These are phyloP conservation scores for Neoaliturus tenellus DNA, from an alignment of 2,888 invertebrate genomes.

Conservation along the genomic window DNA sequence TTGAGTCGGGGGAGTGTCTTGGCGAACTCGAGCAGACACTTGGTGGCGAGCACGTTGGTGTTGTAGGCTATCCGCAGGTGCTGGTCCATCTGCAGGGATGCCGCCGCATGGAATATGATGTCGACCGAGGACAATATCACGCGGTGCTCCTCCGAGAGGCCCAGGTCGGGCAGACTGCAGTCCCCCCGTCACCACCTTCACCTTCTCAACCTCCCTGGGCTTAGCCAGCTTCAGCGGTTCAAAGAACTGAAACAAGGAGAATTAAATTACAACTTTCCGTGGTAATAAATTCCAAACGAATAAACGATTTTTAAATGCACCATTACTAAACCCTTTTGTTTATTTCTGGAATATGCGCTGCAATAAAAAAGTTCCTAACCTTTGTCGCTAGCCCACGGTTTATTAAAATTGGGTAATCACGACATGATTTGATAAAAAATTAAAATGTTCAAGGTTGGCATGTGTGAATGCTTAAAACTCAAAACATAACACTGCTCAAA, in stretches of 20 bases:
- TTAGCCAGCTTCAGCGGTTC: constrained; percentile 57
- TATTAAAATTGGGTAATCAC: no score
- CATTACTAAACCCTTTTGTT: no score
- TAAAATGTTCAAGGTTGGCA: no score
- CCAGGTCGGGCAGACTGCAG: constrained; percentile 63
- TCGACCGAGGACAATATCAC: constrained; percentile 63
- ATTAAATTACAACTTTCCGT: no score
- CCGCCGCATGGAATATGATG: constrained; percentile 66
- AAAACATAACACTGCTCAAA: no score
- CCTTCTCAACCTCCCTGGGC: constrained; percentile 58
- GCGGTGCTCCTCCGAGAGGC: constrained; percentile 59
- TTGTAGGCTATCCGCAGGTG: constrained; percentile 61
- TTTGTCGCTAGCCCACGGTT: no score
- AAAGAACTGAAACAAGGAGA: constrained; percentile 58
- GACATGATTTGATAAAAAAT: no score
- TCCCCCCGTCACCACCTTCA: constrained; percentile 65
- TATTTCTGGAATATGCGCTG: no score
- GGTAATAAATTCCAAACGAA: no score
- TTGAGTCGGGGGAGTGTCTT: constrained; percentile 59
- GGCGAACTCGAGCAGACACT: constrained; percentile 61
- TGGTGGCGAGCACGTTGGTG: constrained; percentile 63
- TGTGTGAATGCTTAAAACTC: no score
- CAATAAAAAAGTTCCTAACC: no score
- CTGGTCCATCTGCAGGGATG: constrained; percentile 65
- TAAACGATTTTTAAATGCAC: no score